These are phyloP conservation scores for Otus sunia DNA, from an alignment of 2,113 vertebrate species.

Conservation along the genomic window DNA sequence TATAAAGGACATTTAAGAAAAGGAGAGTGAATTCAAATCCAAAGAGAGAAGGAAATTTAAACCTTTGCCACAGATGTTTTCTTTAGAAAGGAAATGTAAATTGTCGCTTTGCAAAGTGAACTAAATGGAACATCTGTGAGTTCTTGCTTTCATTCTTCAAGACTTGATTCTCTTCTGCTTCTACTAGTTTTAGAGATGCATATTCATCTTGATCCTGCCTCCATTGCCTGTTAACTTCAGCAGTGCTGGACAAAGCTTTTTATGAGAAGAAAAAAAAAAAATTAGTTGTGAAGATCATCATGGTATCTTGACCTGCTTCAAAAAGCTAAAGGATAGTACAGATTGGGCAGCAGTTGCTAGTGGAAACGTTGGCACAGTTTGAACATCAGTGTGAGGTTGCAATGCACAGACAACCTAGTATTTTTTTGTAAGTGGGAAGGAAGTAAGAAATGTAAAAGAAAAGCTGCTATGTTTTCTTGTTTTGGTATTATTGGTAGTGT, in stretches of 20 bases:
- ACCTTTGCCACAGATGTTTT: conserved; percentile 38
- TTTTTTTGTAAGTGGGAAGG: background rate
- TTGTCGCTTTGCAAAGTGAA: background rate
- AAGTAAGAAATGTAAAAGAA: background rate
- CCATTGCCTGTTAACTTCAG: background rate
- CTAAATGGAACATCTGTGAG: conserved; percentile 46
- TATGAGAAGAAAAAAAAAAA: background rate
- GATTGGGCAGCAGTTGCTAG: background rate
- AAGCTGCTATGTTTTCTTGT: background rate
- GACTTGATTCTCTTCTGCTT: background rate
- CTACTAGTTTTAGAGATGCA: background rate
- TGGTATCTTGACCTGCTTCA: background rate
- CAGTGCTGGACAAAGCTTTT: background rate
- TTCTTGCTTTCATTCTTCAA: background rate
- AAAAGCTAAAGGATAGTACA: background rate
- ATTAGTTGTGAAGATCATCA: background rate
- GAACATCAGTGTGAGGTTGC: background rate
- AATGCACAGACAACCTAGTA: background rate
- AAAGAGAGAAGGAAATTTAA: background rate
- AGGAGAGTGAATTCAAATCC: background rate
- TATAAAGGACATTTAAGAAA: background rate
- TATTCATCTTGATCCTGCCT: background rate
- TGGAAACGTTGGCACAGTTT: fast-evolving
- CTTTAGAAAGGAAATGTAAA: conserved; percentile 26
- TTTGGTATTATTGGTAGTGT: background rate